Evolutionary conservation across 2,888 invertebrate species (phyloP).

Genomic region (Tricholauxania praeusta): DNA sequence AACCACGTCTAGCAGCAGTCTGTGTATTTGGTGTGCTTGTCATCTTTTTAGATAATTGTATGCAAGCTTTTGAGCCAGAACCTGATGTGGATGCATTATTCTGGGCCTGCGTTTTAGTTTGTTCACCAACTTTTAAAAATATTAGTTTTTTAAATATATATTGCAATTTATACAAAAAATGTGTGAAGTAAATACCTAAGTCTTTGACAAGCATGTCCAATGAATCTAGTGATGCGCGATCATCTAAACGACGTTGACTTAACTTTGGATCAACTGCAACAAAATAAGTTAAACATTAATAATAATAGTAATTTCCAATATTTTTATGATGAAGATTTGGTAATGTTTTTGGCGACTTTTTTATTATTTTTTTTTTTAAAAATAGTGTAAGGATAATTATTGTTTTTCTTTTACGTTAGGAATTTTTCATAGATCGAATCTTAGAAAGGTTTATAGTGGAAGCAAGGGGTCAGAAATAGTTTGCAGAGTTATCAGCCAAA

Average conservation of each 20-base stretch:
- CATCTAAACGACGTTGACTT: conserved; percentile 41
- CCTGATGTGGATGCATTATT: background rate
- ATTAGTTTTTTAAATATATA: background rate
- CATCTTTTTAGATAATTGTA: conserved; percentile 11
- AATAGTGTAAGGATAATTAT: no score
- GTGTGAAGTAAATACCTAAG: conserved; percentile 49
- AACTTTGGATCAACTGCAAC: conserved; percentile 41
- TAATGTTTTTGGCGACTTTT: no score
- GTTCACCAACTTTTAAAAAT: conserved; percentile 24
- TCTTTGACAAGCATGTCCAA: conserved; percentile 52
- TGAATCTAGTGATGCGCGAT: conserved; percentile 54
- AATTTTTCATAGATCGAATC: no score
- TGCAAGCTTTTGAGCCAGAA: background rate
- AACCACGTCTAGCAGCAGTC: background rate
- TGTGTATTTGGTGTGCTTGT: conserved; percentile 7
- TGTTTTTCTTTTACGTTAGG: no score
- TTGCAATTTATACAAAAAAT: background rate
- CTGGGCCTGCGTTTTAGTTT: conserved; percentile 4
- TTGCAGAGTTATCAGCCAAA: no score
- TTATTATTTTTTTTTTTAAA: no score
- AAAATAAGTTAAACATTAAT: conserved; percentile 5
- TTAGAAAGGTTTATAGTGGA: no score
- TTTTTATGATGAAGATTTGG: no score
- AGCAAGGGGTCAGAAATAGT: no score
- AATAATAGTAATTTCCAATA: background rate